A percentile compares a stretch with the other conserved stretches of the same genome.
Evolutionary conservation across 2,113 vertebrate species (phyloP).

Genomic region (Empidonax traillii): DNA sequence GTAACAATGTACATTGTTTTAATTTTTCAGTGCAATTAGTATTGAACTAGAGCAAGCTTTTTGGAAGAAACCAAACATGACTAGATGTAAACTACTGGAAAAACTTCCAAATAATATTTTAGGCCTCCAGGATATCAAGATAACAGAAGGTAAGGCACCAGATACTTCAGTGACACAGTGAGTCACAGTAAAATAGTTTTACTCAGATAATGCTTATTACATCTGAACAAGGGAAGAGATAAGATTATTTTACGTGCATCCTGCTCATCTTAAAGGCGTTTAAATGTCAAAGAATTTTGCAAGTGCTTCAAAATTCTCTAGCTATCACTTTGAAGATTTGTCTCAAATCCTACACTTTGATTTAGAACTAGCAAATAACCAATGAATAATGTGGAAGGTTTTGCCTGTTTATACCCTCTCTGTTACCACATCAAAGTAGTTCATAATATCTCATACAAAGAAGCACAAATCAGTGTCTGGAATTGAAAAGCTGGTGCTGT

Average conservation of each 20-base stretch:
- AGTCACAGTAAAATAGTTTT: background rate
- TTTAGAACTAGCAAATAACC: background rate
- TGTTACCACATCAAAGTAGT: background rate
- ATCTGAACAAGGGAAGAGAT: background rate
- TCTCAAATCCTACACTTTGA: background rate
- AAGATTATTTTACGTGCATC: background rate
- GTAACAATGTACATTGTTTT: background rate
- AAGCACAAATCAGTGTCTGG: background rate
- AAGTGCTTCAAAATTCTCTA: background rate
- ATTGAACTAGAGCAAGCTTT: slow-evolving; percentile 52
- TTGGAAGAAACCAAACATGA: slow-evolving; percentile 79
- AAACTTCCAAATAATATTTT: slow-evolving; percentile 73
- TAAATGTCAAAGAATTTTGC: background rate
- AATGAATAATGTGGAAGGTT: background rate
- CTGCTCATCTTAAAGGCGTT: background rate
- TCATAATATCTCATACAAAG: background rate
- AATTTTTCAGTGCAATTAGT: slow-evolving; percentile 61
- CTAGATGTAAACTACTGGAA: slow-evolving; percentile 69
- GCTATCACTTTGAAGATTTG: background rate
- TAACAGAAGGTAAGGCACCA: slow-evolving; percentile 79
- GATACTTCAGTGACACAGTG: background rate
- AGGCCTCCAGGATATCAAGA: slow-evolving; percentile 73
- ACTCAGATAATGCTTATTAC: background rate
- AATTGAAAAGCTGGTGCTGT: background rate
- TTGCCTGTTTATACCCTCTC: background rate